Evolutionary conservation across 2,797 vertebrate genomes (phyloP).

Genomic region (Rhinichthys osculus): DNA sequence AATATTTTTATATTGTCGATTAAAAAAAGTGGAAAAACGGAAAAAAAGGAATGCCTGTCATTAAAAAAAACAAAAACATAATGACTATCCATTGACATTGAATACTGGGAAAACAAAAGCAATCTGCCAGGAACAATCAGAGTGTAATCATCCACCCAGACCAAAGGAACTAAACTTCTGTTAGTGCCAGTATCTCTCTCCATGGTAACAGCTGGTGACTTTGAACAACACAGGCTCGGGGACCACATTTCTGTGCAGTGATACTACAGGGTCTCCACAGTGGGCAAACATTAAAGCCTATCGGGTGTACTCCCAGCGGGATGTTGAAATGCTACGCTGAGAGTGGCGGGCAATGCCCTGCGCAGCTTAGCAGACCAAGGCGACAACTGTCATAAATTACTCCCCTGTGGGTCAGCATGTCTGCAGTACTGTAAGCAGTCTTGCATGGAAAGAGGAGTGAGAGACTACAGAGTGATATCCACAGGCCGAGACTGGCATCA

Average conservation of each 20-base stretch:
- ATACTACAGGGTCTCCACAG: constrained; percentile 72
- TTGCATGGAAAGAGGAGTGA: constrained; percentile 39
- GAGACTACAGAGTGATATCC: constrained; percentile 32
- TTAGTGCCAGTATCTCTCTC: constrained; percentile 64
- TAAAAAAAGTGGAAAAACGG: too few species aligned
- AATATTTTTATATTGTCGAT: too few species aligned
- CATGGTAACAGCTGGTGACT: constrained; percentile 71
- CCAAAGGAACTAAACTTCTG: constrained; percentile 51
- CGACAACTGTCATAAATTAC: constrained; percentile 81
- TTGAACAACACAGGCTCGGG: constrained; percentile 70
- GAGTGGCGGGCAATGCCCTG: constrained; percentile 71
- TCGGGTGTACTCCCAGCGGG: constrained; percentile 75
- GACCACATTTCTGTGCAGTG: constrained; percentile 73
- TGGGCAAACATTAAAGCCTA: constrained; percentile 75
- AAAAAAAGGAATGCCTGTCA: too few species aligned
- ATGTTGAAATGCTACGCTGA: constrained; percentile 70
- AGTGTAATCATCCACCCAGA: constrained; percentile 30
- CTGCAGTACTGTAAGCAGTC: constrained; percentile 67
- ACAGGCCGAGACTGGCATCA: constrained; percentile 17
- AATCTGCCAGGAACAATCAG: constrained; percentile 17
- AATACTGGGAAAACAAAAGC: constrained; percentile 30
- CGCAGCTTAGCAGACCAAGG: constrained; percentile 76
- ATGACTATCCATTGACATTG: neutral
- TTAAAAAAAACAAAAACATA: neutral
- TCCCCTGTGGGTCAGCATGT: constrained; percentile 73